A percentile compares a stretch with the other conserved stretches of the same genome.
Evolutionary conservation across 23 tunicate genomes (phyloP).

Genomic region (Oikopleura dioica): DNA sequence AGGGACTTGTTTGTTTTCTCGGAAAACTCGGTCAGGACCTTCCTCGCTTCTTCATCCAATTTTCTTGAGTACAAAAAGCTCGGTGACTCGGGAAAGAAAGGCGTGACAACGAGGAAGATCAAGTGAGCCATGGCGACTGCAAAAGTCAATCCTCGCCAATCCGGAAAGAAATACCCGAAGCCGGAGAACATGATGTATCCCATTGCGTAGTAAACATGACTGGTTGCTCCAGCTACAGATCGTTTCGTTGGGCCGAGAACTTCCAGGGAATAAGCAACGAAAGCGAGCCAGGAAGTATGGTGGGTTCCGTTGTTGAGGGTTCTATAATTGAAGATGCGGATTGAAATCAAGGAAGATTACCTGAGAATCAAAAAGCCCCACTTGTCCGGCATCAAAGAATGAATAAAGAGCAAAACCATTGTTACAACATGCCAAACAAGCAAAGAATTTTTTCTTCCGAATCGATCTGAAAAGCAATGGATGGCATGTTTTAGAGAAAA

Average conservation of each 20-base stretch:
- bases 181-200: not conserved
- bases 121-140: not conserved
- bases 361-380: not conserved
- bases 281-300: not conserved
- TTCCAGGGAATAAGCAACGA: not conserved
- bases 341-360: too few relatives aligned
- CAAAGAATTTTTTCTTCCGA: not conserved
- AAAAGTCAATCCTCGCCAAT: not conserved
- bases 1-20: too few relatives aligned
- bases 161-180: not conserved
- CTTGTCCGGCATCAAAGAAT: constrained; percentile 8
- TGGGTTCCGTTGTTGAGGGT: too few relatives aligned
- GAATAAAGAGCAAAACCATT: not conserved
- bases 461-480: too few relatives aligned
- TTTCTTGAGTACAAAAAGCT: not conserved
- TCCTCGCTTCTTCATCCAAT: too few relatives aligned
- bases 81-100: constrained; percentile 1
- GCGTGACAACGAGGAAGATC: not conserved
- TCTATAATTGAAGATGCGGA: too few relatives aligned
- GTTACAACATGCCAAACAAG: not conserved
- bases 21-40: too few relatives aligned
- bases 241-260: not conserved
- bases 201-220: not conserved
- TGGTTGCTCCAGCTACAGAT: not conserved
- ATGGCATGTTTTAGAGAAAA: too few relatives aligned